Evolutionary conservation across 2,113 vertebrate species (phyloP), one percentile per base, ranked within the genome.

Genomic region (Archilochus colubris): DNA sequence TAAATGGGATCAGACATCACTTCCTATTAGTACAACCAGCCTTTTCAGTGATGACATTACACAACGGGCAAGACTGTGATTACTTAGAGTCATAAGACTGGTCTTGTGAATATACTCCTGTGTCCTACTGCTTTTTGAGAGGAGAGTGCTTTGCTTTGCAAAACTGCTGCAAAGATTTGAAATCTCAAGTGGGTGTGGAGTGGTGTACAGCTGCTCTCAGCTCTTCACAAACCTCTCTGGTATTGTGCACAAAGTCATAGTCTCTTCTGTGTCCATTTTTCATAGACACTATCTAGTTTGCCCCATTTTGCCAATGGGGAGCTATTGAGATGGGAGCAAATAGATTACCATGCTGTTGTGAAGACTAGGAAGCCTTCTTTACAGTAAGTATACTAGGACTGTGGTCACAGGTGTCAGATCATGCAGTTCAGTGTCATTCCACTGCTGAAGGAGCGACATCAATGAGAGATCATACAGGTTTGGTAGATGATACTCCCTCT

Each of bases 1-100:
- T 94, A 97, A 97, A 97, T 96, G 93, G 96, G 96, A 97, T 95
- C 95, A 95, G 72, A 93, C 97, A 95, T 97, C 97, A 97, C 96
- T 97, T 98, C 96, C 93, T 97, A 96, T 97, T 97, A 98, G 95
- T 88, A 97, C 95, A 97, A 80, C 89, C 54, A 97, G 95, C 79
- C 93, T 95, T 97, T 97, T 97, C 89, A 96, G 89, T 30, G 33
- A 94, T 93, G 95, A 95, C 44, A 36, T 96, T 95, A 91, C 36
- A 92, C 94, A 96, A 95, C 6, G 0, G 92, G 81, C 95, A 95
- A 91, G 86, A 82, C 86, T 59, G 36, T 90, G 93, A 96, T 97
- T 96, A 97, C 96, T 97, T 97, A 95, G 89, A 97, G 88, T 97
- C 96, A 89, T 97, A 97, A 97, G 95, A 91, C 94, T 64, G 33